Base-by-base conservation (phyloP, 2,888 invertebrate genomes). In the Harpalus rufipes region DNA sequence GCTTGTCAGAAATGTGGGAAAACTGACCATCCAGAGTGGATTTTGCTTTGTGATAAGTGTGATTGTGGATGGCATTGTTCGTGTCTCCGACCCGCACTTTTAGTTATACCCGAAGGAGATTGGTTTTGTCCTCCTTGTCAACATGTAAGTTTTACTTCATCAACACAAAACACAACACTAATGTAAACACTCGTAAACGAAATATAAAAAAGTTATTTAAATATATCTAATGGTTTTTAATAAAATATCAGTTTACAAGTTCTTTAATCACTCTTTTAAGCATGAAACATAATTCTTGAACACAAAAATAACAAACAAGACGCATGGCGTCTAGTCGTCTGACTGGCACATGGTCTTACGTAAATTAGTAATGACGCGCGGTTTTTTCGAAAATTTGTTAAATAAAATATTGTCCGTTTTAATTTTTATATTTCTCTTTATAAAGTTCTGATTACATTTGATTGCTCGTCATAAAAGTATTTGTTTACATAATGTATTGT, bases 81-180 rank as follows among this genome's bases (percentile, higher is more conserved):
- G 63, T 99, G 99, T 89, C 93, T 99, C 58, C 94, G 96, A 86
- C 99, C 99, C 0, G 95, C 98, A 85, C 93, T 99, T 61, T 95
- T 98, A 92, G 94, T 97, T 41, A 96, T 99, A 88, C 99, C 99
- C 0, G 98, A 98, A 90, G 99, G 99, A 0, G 97, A 98, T 91
- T 99, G 99, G 99, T 97, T 94, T 91, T 99, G 99, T 91, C 99
- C 99, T 44, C 96, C 97, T 0, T 99, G 99, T 91, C 97, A 98
- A 91, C 99, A 99, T 91, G 97, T 96, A 88, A 94, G 96, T 91
- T 32, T 18, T 16, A 16, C 4, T 51, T 51, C 44, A 51, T 7
- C 10, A 51, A 8, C 44, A 51, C 44, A 44, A n/a, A 51, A 8
- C 44, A 51, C 8, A 8, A 51, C 44, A 51, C 0, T 61, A 61